phyloP scores from a whole-genome alignment of 2,113 vertebrate species.

The Pyrgilauda ruficollis region DNA sequence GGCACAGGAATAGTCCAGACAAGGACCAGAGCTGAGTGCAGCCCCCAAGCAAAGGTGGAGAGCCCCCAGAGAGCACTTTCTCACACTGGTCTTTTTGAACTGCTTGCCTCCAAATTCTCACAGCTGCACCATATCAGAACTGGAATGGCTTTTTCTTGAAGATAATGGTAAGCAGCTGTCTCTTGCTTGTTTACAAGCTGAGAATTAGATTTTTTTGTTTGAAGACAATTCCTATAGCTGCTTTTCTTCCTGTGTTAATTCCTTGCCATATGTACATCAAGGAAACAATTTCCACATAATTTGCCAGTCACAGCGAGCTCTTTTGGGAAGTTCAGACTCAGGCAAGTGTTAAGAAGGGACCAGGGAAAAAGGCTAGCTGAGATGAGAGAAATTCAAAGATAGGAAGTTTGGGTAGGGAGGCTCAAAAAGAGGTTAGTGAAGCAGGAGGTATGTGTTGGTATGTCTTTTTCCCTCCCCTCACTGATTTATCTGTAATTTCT shows the following conservation, averaged over 20 bases:
- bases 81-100: neutral
- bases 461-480: neutral
- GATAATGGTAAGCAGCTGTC: neutral
- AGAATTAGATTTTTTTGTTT: neutral
- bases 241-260: neutral
- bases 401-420: neutral
- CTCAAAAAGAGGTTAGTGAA: neutral
- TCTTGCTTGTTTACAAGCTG: neutral
- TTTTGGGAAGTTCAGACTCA: neutral
- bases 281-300: neutral
- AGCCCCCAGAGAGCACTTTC: neutral
- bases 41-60: neutral
- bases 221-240: neutral
- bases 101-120: neutral
- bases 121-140: neutral
- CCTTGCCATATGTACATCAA: rapidly evolving
- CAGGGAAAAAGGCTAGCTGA: neutral
- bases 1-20: neutral
- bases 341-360: neutral
- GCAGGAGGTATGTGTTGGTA: neutral
- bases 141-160: neutral
- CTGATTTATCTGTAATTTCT: neutral
- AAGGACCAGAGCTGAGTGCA: neutral
- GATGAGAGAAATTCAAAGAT: neutral
- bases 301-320: neutral